phyloP scores from a whole-genome alignment of 2,888 invertebrate genomes.

The Hoplodrina ambigua region DNA sequence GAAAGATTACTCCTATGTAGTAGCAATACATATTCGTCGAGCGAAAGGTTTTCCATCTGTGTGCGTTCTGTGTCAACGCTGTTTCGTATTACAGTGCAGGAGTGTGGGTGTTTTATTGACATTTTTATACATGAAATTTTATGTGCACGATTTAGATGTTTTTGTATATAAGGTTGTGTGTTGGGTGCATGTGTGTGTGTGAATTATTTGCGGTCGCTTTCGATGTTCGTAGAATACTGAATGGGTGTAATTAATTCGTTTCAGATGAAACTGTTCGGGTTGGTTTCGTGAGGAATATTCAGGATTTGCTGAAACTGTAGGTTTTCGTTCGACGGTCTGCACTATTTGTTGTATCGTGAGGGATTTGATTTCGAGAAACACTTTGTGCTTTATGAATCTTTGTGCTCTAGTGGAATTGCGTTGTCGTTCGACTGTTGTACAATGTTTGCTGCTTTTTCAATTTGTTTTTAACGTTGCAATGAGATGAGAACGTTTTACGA shows the following conservation, averaged over 20 bases:
- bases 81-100: conserved; percentile 62
- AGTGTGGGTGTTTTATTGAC: conserved; percentile 85
- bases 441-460: conserved; percentile 33
- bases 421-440: neutral
- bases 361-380: conserved; percentile 39
- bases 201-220: conserved; percentile 83
- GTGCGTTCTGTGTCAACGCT: conserved; percentile 67
- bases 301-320: conserved; percentile 50
- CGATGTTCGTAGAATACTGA: conserved; percentile 85
- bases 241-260: conserved; percentile 87
- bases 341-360: conserved; percentile 34
- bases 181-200: conserved; percentile 71
- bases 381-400: conserved; percentile 28
- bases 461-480: conserved; percentile 38
- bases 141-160: conserved; percentile 84
- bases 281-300: conserved; percentile 62
- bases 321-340: conserved; percentile 45
- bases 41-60: conserved; percentile 74
- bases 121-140: conserved; percentile 90
- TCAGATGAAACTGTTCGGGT: conserved; percentile 76
- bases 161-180: conserved; percentile 70
- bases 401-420: neutral
- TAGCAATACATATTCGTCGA: conserved; percentile 79
- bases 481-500: conserved; percentile 31
- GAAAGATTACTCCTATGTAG: conserved; percentile 85